Conservation (phyloP, 1,140 invertebrate genomes). For the Camponotus floridanus region DNA sequence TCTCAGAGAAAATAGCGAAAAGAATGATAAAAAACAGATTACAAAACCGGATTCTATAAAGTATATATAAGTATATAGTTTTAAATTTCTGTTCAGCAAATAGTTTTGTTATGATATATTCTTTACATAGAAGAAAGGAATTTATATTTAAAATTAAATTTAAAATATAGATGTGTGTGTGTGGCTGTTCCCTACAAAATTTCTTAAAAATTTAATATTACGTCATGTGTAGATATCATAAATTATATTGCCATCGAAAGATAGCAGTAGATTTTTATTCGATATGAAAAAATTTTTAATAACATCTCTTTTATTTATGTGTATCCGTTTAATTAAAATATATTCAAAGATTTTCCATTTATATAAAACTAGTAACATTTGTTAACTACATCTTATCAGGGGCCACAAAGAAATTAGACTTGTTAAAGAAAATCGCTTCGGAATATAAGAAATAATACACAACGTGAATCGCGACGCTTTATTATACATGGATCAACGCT, state of each 20-base stretch:
- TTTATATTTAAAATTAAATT: background rate
- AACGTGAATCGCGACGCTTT: slow-evolving; percentile 19
- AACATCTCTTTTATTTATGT: slow-evolving; percentile 22
- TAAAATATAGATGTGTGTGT: slow-evolving; percentile 30
- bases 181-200: slow-evolving; percentile 1
- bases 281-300: background rate
- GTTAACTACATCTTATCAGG: slow-evolving; percentile 62
- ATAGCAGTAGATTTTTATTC: background rate
- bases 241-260: slow-evolving; percentile 6
- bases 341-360: slow-evolving; percentile 42
- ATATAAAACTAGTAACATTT: slow-evolving; percentile 41
- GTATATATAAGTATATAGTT: background rate
- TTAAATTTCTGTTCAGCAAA: background rate
- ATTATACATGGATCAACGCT: slow-evolving; percentile 58
- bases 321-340: slow-evolving; percentile 27
- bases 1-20: slow-evolving; percentile 33
- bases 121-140: background rate
- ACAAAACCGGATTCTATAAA: background rate
- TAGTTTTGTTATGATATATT: slow-evolving; percentile 25
- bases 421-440: slow-evolving; percentile 57
- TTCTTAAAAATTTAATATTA: slow-evolving; percentile 25
- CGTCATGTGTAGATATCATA: slow-evolving; percentile 13
- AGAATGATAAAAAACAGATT: slow-evolving; percentile 7
- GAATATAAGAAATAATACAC: slow-evolving; percentile 56
- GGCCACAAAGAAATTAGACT: slow-evolving; percentile 60